Evolutionary conservation across 1,140 invertebrate genomes (phyloP).

Genomic region (Plectus sambesii): DNA sequence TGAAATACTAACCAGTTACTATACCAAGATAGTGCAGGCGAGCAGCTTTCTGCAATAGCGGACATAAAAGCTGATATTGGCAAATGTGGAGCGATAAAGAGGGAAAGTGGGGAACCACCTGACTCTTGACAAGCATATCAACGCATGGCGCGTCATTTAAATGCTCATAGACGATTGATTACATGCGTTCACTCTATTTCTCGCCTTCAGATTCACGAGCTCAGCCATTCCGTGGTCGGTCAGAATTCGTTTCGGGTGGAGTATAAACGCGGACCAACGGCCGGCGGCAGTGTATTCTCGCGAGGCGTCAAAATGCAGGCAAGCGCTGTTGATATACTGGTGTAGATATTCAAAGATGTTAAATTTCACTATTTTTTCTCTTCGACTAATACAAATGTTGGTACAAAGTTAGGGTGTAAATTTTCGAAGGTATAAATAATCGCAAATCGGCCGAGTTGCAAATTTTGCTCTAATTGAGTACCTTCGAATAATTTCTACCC

Average conservation of each 20-base stretch:
- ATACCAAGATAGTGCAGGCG: too few species aligned
- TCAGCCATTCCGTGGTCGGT: constrained; percentile 93
- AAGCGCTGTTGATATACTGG: constrained; percentile 5
- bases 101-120: too few species aligned
- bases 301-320: constrained; percentile 44
- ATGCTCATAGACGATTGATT: constrained; percentile 5
- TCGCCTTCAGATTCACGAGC: constrained; percentile 82
- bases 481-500: too few species aligned
- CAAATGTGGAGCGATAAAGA: too few species aligned
- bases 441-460: neutral
- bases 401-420: too few species aligned
- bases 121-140: too few species aligned
- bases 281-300: constrained; percentile 39
- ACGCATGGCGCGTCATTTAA: too few species aligned
- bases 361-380: neutral
- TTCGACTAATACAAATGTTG: too few species aligned
- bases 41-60: too few species aligned
- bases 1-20: too few species aligned
- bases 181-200: constrained; percentile 16
- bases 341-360: constrained; percentile 1
- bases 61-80: too few species aligned
- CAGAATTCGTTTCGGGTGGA: constrained; percentile 95
- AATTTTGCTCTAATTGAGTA: neutral
- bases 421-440: neutral
- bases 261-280: constrained; percentile 80